Conservation (phyloP, 1,140 invertebrate species). For the Papilio polyxenes region DNA sequence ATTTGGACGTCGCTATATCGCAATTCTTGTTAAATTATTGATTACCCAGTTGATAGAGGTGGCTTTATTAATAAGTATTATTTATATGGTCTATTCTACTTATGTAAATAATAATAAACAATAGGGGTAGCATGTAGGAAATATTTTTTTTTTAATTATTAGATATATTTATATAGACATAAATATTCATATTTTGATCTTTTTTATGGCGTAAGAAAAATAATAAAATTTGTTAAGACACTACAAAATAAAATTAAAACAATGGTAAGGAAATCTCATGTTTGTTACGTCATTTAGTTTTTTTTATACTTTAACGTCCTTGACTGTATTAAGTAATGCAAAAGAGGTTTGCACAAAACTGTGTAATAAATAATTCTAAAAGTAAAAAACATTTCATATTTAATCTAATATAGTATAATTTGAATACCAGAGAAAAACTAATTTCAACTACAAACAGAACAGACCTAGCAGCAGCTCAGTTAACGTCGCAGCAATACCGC, state of each 20-base stretch:
- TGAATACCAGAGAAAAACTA: neutral
- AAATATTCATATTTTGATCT: too few species aligned
- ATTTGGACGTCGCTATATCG: constrained; percentile 9
- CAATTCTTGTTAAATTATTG: constrained; percentile 15
- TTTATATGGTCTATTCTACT: neutral
- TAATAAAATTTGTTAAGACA: too few species aligned
- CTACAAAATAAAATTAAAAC: neutral
- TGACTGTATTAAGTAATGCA: neutral
- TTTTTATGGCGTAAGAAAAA: too few species aligned
- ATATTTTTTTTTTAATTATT: too few species aligned
- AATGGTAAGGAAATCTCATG: neutral
- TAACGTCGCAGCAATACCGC: too few species aligned
- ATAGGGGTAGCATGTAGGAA: neutral
- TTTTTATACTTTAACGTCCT: neutral
- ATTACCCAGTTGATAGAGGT: neutral
- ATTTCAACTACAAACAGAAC: too few species aligned
- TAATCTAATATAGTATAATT: neutral
- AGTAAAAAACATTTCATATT: neutral
- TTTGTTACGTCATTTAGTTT: neutral
- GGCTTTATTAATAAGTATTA: neutral
- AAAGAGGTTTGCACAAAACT: neutral
- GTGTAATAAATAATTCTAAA: neutral
- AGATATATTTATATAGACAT: too few species aligned
- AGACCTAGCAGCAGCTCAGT: too few species aligned
- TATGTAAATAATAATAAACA: neutral